Evolutionary conservation across 1,140 invertebrate genomes (phyloP).

Genomic region (Dendrolimus punctatus): DNA sequence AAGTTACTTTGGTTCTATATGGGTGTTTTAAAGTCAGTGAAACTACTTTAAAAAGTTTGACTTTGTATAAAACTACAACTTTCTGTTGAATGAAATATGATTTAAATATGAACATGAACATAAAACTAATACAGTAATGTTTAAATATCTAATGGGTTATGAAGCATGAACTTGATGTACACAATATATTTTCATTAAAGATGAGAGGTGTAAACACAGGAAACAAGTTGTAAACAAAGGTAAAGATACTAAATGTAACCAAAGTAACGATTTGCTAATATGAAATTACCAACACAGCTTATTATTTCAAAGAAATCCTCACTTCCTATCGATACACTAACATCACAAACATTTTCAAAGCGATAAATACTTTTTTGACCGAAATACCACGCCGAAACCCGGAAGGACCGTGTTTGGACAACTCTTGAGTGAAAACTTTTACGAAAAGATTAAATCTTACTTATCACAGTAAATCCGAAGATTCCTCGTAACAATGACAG

Average conservation of each 20-base stretch:
- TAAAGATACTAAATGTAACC: slow-evolving; percentile 32
- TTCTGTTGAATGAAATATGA: too few species aligned
- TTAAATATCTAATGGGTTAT: slow-evolving; percentile 2
- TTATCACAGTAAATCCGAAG: slow-evolving; percentile 36
- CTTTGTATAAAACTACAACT: too few species aligned
- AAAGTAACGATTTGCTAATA: slow-evolving; percentile 19
- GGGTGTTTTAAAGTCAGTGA: too few species aligned
- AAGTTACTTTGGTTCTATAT: background rate
- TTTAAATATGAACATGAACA: too few species aligned
- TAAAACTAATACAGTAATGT: too few species aligned
- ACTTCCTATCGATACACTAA: slow-evolving; percentile 13
- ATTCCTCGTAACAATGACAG: slow-evolving; percentile 25
- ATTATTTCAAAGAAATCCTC: slow-evolving; percentile 7
- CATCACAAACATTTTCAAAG: slow-evolving; percentile 14
- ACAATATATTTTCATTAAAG: slow-evolving; percentile 24
- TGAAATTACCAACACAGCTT: slow-evolving; percentile 15
- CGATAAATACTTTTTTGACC: slow-evolving; percentile 38
- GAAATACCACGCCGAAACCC: slow-evolving; percentile 43
- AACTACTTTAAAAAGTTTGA: too few species aligned
- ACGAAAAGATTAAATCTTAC: slow-evolving; percentile 39
- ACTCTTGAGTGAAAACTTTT: slow-evolving; percentile 51
- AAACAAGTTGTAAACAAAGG: slow-evolving; percentile 61
- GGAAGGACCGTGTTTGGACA: slow-evolving; percentile 47
- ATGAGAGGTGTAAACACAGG: slow-evolving; percentile 44
- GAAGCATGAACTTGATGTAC: slow-evolving; percentile 9